phyloP scores from a whole-genome alignment of 2,888 invertebrate species.

The Seira ritae region DNA sequence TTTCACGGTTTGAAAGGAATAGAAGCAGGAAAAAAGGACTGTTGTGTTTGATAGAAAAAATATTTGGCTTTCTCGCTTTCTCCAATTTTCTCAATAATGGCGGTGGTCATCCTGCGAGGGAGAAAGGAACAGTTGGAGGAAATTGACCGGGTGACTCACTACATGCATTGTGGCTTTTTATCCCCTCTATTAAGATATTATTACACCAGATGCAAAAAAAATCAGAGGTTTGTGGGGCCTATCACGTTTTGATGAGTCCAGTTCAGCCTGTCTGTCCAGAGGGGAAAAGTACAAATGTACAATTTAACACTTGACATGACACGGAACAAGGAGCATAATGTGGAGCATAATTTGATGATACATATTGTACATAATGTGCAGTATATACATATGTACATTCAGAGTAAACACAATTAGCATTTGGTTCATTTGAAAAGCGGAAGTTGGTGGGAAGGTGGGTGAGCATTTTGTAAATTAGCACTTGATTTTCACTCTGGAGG shows the following conservation, averaged over 20 bases:
- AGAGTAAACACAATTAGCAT: background rate
- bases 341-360: background rate
- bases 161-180: no score
- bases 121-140: no score
- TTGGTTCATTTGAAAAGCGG: background rate
- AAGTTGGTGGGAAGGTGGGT: constrained; percentile 19
- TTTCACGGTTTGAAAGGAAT: constrained; percentile 8
- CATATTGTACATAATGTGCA: no score
- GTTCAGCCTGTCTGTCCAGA: no score
- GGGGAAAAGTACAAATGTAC: no score
- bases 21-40: background rate
- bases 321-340: background rate
- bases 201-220: no score
- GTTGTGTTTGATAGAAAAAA: background rate
- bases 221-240: no score
- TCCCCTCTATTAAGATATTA: no score
- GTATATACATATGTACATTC: background rate
- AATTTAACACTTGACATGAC: background rate
- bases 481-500: background rate
- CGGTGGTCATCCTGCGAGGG: background rate
- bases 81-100: background rate
- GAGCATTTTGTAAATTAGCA: constrained; percentile 16
- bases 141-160: no score
- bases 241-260: no score
- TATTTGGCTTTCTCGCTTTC: background rate